Conservation (phyloP, 2,797 vertebrate genomes). For the Philypnodon macrostomus region DNA sequence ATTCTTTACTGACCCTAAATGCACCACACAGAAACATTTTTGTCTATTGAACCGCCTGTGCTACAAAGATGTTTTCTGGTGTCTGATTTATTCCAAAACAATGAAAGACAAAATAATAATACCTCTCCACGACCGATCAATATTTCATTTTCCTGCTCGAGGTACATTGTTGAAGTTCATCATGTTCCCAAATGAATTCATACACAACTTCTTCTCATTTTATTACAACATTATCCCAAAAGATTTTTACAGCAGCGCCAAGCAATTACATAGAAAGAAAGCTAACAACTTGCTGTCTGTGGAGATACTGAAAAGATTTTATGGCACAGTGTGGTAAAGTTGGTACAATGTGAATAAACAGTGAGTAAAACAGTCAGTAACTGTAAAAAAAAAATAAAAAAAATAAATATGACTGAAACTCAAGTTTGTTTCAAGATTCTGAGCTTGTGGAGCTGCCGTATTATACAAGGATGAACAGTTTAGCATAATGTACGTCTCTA, state of each 20-base stretch:
- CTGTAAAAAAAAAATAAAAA: no score
- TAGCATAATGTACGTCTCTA: no score
- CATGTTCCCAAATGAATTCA: slow-evolving; percentile 7
- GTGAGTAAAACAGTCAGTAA: no score
- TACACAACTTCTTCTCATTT: slow-evolving; percentile 9
- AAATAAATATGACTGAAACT: no score
- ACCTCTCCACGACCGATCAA: slow-evolving; percentile 19
- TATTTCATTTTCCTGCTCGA: slow-evolving; percentile 28
- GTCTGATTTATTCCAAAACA: background rate
- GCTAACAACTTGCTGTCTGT: slow-evolving; percentile 12
- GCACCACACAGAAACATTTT: slow-evolving; percentile 9
- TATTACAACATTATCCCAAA: slow-evolving; percentile 31
- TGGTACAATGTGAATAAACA: slow-evolving; percentile 6
- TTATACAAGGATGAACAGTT: no score
- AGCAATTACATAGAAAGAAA: slow-evolving; percentile 11
- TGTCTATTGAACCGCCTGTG: no score
- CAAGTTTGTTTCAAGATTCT: no score
- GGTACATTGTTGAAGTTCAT: slow-evolving; percentile 30
- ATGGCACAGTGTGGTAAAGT: background rate
- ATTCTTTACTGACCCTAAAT: slow-evolving; percentile 16
- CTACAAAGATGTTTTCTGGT: background rate
- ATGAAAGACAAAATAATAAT: slow-evolving; percentile 6
- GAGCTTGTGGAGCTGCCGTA: no score
- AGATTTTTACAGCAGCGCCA: slow-evolving; percentile 22
- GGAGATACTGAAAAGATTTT: slow-evolving; percentile 10